Evolutionary conservation across 2,797 vertebrate genomes (phyloP).

Genomic region (Karalla daura): DNA sequence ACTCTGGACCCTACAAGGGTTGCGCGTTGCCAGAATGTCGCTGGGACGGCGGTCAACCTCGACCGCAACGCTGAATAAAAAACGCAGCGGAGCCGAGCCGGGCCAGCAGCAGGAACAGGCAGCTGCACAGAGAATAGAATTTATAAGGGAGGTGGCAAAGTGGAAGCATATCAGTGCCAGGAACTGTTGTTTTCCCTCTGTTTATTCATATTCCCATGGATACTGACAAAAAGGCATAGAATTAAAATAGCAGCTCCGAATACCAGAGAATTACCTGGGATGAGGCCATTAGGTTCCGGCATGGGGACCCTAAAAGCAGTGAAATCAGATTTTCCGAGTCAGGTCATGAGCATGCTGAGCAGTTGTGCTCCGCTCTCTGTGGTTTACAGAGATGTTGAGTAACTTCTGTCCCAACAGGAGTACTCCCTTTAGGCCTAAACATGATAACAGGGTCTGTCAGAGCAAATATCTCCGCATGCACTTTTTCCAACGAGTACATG

Average conservation of each 20-base stretch:
- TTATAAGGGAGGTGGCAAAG: conserved; percentile 79
- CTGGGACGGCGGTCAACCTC: conserved; percentile 69
- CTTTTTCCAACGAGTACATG: conserved; percentile 41
- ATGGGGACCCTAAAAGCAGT: conserved; percentile 24
- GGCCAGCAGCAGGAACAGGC: conserved; percentile 52
- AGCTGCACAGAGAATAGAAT: conserved; percentile 73
- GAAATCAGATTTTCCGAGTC: conserved; percentile 18
- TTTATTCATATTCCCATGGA: conserved; percentile 74
- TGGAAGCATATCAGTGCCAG: conserved; percentile 70
- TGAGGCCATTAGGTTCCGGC: conserved; percentile 39
- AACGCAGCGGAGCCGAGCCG: conserved; percentile 47
- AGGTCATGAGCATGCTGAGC: neutral
- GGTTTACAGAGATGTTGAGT: conserved; percentile 25
- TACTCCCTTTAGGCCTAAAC: conserved; percentile 37
- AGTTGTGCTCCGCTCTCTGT: neutral
- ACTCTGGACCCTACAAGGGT: conserved; percentile 57
- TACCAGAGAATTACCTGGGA: conserved; percentile 66
- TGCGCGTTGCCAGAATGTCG: conserved; percentile 71
- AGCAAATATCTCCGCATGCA: conserved; percentile 32
- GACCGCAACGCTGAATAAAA: conserved; percentile 65
- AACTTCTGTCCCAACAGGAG: conserved; percentile 25
- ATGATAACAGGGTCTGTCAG: conserved; percentile 44
- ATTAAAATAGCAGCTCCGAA: conserved; percentile 54
- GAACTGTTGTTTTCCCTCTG: conserved; percentile 76
- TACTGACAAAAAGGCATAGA: conserved; percentile 71